Conservation (phyloP, 2,113 vertebrate species). For the Mionectes macconnelli region DNA sequence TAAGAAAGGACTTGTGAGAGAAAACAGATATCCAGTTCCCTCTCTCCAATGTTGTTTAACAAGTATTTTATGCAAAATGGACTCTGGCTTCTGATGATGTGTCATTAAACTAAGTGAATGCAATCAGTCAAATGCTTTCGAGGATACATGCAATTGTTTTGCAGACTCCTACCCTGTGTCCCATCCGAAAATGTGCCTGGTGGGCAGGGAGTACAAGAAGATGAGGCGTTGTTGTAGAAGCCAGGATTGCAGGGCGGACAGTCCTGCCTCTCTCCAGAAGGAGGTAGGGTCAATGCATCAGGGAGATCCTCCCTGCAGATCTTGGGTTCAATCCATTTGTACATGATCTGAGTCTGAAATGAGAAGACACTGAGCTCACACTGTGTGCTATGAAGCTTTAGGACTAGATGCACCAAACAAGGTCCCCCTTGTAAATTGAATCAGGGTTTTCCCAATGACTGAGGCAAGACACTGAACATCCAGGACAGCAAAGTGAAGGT, state of each 20-base stretch:
- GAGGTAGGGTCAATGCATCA: constrained; percentile 80
- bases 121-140: neutral
- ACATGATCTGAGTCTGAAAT: constrained; percentile 89
- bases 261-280: constrained; percentile 87
- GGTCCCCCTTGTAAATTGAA: neutral
- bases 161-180: constrained; percentile 77
- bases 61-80: neutral
- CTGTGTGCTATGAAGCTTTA: neutral
- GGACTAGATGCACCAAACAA: neutral
- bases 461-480: neutral
- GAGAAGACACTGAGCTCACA: neutral
- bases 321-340: constrained; percentile 94
- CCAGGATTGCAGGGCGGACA: constrained; percentile 97
- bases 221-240: constrained; percentile 90
- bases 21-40: neutral
- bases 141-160: neutral
- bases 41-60: neutral
- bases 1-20: neutral
- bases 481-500: neutral
- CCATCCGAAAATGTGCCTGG: constrained; percentile 88
- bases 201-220: constrained; percentile 89
- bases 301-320: constrained; percentile 87
- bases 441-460: neutral
- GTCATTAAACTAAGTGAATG: neutral
- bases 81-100: neutral